Evolutionary conservation across 2,113 vertebrate species (phyloP).

Genomic region (Eolophus roseicapilla): DNA sequence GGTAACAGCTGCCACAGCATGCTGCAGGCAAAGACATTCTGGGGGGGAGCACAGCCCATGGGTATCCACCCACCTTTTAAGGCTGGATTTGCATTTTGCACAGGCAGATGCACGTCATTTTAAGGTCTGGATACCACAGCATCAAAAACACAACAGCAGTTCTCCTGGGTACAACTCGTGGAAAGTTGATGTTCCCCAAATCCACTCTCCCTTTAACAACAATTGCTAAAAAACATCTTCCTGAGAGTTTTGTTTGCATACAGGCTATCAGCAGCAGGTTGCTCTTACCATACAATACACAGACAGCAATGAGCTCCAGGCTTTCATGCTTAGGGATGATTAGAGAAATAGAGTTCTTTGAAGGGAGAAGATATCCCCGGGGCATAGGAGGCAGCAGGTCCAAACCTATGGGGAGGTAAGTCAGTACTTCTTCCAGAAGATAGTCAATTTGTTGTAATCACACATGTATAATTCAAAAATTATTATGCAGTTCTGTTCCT

Average conservation of each 20-base stretch:
- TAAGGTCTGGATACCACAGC: neutral
- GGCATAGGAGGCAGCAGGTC: neutral
- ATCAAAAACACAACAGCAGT: neutral
- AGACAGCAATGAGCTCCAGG: neutral
- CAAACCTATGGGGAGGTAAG: neutral
- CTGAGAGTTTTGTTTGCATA: neutral
- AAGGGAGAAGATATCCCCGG: neutral
- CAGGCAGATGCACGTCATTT: neutral
- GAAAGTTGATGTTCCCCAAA: neutral
- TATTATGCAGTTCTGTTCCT: neutral
- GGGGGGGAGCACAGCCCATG: neutral
- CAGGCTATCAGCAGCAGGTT: neutral
- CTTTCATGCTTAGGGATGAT: neutral
- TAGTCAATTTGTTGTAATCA: neutral
- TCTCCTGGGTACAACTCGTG: neutral
- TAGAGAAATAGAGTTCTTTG: neutral
- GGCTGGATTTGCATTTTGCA: neutral
- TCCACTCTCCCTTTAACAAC: neutral
- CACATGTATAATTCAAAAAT: neutral
- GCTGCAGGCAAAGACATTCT: neutral
- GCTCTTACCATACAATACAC: rapidly evolving
- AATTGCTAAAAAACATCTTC: neutral
- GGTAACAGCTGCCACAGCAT: neutral
- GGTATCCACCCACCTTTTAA: neutral
- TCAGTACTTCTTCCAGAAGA: neutral